These are phyloP conservation scores for Coregonus suidteri DNA, from an alignment of 2,797 vertebrate genomes.

Conservation along the genomic window DNA sequence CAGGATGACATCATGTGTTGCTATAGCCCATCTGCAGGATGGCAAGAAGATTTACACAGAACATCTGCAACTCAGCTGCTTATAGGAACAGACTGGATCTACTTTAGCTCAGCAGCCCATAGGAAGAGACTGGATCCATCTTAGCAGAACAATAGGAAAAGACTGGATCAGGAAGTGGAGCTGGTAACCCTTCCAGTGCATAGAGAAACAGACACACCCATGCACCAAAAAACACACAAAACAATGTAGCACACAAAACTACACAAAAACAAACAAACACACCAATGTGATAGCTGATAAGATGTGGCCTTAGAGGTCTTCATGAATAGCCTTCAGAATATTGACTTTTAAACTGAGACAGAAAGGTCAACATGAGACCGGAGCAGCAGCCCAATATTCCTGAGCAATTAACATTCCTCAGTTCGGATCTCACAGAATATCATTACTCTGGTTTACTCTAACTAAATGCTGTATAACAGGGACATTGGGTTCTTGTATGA, in stretches of 20 bases:
- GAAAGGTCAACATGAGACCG: slow-evolving; percentile 52
- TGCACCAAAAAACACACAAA: neutral
- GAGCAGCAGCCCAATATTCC: neutral
- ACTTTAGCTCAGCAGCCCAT: neutral
- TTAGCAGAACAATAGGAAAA: neutral
- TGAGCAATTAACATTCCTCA: neutral
- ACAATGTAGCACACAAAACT: neutral
- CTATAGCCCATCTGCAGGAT: slow-evolving; percentile 79
- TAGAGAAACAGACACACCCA: too few relatives aligned
- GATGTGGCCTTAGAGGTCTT: slow-evolving; percentile 33
- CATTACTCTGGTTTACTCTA: neutral
- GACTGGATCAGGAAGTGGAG: neutral
- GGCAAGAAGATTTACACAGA: slow-evolving; percentile 74
- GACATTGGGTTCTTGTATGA: neutral
- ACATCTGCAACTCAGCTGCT: slow-evolving; percentile 69
- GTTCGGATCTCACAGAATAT: slow-evolving; percentile 7
- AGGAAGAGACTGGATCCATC: neutral
- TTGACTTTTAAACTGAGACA: slow-evolving; percentile 48
- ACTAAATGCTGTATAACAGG: neutral
- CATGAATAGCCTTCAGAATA: slow-evolving; percentile 48
- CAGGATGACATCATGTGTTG: slow-evolving; percentile 82
- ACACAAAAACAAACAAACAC: slow-evolving; percentile 6
- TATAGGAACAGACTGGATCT: slow-evolving; percentile 34
- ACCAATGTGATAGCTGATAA: neutral
- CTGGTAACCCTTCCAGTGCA: neutral